These are phyloP conservation scores for Pseudochirops corinnae DNA, from an alignment of 2,797 vertebrate genomes.

Conservation along the genomic window DNA sequence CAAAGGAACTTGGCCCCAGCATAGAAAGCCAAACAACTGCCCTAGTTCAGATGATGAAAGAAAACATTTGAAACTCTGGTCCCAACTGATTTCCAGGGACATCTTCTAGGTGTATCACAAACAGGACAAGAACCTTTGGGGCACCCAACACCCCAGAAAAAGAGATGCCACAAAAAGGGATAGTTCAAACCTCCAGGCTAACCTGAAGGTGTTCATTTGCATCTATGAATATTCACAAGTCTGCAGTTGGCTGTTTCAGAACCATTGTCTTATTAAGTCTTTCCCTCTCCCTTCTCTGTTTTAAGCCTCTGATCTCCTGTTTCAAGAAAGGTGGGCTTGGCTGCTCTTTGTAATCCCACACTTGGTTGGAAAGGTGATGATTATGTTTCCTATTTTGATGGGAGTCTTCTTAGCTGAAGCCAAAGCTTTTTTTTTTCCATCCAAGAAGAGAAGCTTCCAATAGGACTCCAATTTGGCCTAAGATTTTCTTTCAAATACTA, in stretches of 20 bases:
- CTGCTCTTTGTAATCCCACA: conserved; percentile 46
- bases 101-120: conserved; percentile 60
- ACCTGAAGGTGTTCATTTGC: conserved; percentile 75
- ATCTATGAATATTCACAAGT: conserved; percentile 79
- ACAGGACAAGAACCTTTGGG: conserved; percentile 50
- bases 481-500: conserved; percentile 37
- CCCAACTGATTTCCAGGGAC: conserved; percentile 52
- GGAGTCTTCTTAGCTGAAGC: conserved; percentile 7
- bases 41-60: conserved; percentile 40
- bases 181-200: conserved; percentile 67
- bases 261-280: conserved; percentile 67
- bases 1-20: conserved; percentile 21
- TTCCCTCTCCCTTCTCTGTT: conserved; percentile 67
- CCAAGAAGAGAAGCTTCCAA: neutral
- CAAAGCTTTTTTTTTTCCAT: conserved; percentile 55
- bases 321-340: conserved; percentile 76
- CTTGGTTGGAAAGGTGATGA: conserved; percentile 56
- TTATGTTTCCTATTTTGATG: conserved; percentile 54
- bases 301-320: conserved; percentile 72
- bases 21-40: neutral
- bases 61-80: conserved; percentile 45
- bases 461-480: conserved; percentile 5
- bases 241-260: conserved; percentile 64
- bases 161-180: conserved; percentile 69
- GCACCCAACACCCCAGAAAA: conserved; percentile 37